Conservation (phyloP, 2,888 invertebrate species). For the Rosalia funebris region DNA sequence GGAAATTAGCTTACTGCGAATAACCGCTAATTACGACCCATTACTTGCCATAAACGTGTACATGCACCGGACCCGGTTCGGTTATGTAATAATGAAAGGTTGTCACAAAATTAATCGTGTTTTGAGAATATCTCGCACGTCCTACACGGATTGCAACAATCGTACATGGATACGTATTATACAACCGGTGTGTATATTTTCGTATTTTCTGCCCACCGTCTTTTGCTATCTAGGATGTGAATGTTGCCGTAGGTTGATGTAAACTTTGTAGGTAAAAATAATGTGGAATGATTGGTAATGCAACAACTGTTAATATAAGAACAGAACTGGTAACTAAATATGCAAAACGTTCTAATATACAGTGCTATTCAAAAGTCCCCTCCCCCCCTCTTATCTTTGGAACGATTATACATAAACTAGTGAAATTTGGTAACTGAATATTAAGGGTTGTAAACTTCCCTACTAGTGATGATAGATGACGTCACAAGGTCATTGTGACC, state of each 20-base stretch:
- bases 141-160: slow-evolving; percentile 6
- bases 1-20: slow-evolving; percentile 11
- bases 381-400: too few relatives aligned
- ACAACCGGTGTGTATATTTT: not conserved
- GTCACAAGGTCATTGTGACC: too few relatives aligned
- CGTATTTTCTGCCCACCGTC: slow-evolving; percentile 1
- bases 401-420: too few relatives aligned
- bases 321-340: too few relatives aligned
- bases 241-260: not conserved
- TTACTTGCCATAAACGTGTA: slow-evolving; percentile 2
- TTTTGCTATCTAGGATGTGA: not conserved
- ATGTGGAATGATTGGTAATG: too few relatives aligned
- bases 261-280: too few relatives aligned
- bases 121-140: not conserved
- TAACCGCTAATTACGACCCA: slow-evolving; percentile 5
- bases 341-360: too few relatives aligned
- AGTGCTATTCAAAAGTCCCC: too few relatives aligned
- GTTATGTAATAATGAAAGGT: slow-evolving; percentile 18
- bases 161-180: not conserved
- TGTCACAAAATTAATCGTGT: slow-evolving; percentile 14
- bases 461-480: too few relatives aligned
- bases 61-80: slow-evolving; percentile 1
- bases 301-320: too few relatives aligned
- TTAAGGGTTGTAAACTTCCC: too few relatives aligned
- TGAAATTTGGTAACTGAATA: too few relatives aligned